phyloP scores from a whole-genome alignment of 2,797 vertebrate genomes.

The Acanthornis magna region DNA sequence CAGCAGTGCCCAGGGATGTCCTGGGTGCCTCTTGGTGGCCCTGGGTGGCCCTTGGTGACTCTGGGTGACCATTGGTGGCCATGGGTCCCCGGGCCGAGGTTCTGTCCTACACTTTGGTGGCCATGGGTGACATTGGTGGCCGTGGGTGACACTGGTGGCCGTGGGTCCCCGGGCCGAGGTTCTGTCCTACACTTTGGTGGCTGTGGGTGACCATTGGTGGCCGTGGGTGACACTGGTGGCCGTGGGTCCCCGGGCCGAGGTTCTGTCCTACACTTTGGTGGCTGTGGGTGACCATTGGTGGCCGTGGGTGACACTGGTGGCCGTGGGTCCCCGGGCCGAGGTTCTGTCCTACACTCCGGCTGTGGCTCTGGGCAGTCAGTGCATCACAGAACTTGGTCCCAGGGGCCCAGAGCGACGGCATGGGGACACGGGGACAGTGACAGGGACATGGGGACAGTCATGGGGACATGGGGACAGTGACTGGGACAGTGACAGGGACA shows the following conservation, averaged over 20 bases:
- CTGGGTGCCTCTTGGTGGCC: too few relatives aligned
- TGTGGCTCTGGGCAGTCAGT: constrained; percentile 78
- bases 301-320: background rate
- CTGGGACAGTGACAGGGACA: too few relatives aligned
- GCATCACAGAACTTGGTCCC: constrained; percentile 85
- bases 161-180: constrained; percentile 75
- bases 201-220: background rate
- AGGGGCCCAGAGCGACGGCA: constrained; percentile 61
- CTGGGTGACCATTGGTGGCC: background rate
- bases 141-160: background rate
- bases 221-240: background rate
- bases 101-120: constrained; percentile 80
- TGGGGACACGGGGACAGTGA: background rate
- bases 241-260: constrained; percentile 74
- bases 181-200: constrained; percentile 79
- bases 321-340: constrained; percentile 72
- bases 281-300: background rate
- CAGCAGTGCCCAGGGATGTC: too few relatives aligned
- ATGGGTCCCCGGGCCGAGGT: constrained; percentile 75
- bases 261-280: constrained; percentile 81
- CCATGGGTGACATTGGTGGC: background rate
- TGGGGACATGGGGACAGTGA: too few relatives aligned
- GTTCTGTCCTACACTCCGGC: constrained; percentile 84
- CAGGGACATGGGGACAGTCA: background rate
- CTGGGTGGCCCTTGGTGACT: background rate